Evolutionary conservation across 1,140 invertebrate species (phyloP), one percentile per base, ranked within the genome.

Genomic region (Drosophila funebris): DNA sequence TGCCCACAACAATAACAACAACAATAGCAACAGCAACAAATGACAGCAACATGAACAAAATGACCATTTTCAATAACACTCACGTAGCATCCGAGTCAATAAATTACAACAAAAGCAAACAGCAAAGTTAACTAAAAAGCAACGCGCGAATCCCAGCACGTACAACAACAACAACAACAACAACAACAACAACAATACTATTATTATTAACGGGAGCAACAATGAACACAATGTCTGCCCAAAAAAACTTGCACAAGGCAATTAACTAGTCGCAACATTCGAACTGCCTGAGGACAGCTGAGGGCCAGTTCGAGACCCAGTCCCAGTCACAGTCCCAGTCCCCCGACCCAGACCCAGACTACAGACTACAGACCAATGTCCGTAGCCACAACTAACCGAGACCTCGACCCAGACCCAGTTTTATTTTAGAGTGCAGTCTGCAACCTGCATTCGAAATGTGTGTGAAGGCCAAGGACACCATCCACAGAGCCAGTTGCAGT

Each of bases 31-130:
- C 46, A 63, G 14, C 31, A 53, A 44, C 62, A 64, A 50, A 53
- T 60, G 57, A 64, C 63, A 57, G 56, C 16, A 60, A 54, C 64
- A 77, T 74, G 56, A 69, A 70, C 70, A 44, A 77, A 85, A 87
- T 87, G 78, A 87, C 82, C 78, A 87, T 87, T 87, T 87, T 87
- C 82, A 87, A 87, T 87, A 87, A 87, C 82, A 77, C 82, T 87
- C 82, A 87, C 82, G 82, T 87, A 87, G 82, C 82, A 87, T 87
- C 82, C 82, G 82, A 87, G 82, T 81, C 75, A 46, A 81, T 87
- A 87, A 87, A 87, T 87, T 87, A 87, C 78, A 87, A 80, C 41
- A 76, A 76, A 14, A 74, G 24, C 44, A 48, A 7, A n/a, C 33
- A 61, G 36, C 41, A 43, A 36, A 52, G 29, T 33, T 18, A 53